Percentiles rank a stretch among this genome's conserved stretches.
Conservation (phyloP, 1,140 invertebrate genomes). For the Mya arenaria region DNA sequence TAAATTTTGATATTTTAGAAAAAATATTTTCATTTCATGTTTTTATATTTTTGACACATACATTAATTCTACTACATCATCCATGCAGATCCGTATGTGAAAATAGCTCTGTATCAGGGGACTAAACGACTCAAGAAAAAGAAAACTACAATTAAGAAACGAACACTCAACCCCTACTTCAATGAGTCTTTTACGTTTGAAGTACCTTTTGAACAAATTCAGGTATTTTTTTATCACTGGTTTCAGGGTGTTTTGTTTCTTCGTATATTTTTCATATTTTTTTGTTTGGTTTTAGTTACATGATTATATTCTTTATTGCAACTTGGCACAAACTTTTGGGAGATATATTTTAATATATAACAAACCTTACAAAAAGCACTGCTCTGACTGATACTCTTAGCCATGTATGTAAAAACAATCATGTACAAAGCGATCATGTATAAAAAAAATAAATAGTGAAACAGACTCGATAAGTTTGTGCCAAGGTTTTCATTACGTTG, state of each 20-base stretch:
- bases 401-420: too few species aligned
- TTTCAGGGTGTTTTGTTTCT: not conserved
- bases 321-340: slow-evolving; percentile 1
- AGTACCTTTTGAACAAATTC: slow-evolving; percentile 87
- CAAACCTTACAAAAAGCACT: too few species aligned
- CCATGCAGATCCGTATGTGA: slow-evolving; percentile 85
- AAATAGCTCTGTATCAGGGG: slow-evolving; percentile 84
- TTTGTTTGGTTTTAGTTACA: not conserved
- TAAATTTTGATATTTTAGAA: too few species aligned
- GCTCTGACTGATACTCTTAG: too few species aligned
- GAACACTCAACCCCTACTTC: slow-evolving; percentile 85
- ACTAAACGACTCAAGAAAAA: slow-evolving; percentile 85
- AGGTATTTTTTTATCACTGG: slow-evolving; percentile 83
- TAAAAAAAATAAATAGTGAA: too few species aligned
- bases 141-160: slow-evolving; percentile 84
- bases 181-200: slow-evolving; percentile 85
- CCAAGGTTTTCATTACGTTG: too few species aligned
- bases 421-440: too few species aligned
- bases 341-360: not conserved
- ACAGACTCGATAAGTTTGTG: too few species aligned
- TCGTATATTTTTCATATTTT: slow-evolving; percentile 8
- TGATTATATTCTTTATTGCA: slow-evolving; percentile 12
- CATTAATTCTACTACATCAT: slow-evolving; percentile 36
- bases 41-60: too few species aligned
- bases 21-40: too few species aligned